Evolutionary conservation across 2,797 vertebrate genomes (phyloP).

Genomic region (Chelon auratus): DNA sequence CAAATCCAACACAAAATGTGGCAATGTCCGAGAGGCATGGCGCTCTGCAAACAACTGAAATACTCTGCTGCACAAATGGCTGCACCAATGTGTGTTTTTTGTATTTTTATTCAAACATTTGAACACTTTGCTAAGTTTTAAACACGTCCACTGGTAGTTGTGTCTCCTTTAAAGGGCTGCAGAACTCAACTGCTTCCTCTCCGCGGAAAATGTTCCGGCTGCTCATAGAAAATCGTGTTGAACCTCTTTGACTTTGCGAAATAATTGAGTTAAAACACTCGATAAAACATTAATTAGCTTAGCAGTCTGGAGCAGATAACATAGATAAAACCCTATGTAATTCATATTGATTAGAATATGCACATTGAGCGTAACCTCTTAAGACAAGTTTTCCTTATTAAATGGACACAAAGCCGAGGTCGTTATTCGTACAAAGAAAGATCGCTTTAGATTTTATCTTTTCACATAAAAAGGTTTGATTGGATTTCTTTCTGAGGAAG

Average conservation of each 20-base stretch:
- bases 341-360: conserved; percentile 92
- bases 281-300: conserved; percentile 91
- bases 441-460: conserved; percentile 90
- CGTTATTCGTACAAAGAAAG: conserved; percentile 88
- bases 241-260: conserved; percentile 89
- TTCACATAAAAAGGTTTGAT: conserved; percentile 90
- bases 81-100: neutral
- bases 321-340: conserved; percentile 90
- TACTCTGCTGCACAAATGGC: neutral
- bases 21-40: conserved; percentile 18
- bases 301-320: conserved; percentile 89
- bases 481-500: conserved; percentile 88
- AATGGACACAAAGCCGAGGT: conserved; percentile 88
- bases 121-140: conserved; percentile 14
- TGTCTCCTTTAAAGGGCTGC: conserved; percentile 41
- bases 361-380: conserved; percentile 89
- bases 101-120: conserved; percentile 5
- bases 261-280: conserved; percentile 92
- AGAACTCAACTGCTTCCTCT: conserved; percentile 45
- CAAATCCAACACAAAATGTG: conserved; percentile 59
- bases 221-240: conserved; percentile 81
- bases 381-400: conserved; percentile 90
- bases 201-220: conserved; percentile 57
- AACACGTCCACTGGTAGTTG: neutral
- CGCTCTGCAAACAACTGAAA: conserved; percentile 14